Evolutionary conservation across 30 jellyfish, hydroid and myxozoan genomes (phyloP).

Genomic region (Aurelia aurita): DNA sequence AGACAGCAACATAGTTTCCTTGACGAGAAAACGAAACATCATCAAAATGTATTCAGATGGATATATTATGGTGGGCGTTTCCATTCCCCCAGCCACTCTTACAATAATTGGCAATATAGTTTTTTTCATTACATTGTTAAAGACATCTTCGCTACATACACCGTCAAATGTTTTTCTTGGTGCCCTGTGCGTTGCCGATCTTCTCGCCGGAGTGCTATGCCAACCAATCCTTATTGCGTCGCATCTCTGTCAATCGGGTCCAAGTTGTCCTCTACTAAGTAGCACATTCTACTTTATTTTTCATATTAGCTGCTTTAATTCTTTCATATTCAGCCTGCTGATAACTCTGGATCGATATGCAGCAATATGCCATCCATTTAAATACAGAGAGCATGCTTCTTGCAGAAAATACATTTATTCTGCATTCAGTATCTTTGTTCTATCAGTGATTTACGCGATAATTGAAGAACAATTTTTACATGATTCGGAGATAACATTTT

Average conservation of each 20-base stretch:
- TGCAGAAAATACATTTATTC: no score
- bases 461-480: not conserved
- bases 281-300: not conserved
- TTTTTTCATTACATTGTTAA: constrained; percentile 5
- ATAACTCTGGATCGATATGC: no score
- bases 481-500: not conserved
- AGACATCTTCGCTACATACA: constrained; percentile 10
- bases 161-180: constrained; percentile 14
- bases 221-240: constrained; percentile 1
- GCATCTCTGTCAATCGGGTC: not conserved
- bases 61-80: no score
- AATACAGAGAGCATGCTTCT: no score
- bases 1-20: no score
- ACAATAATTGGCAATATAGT: constrained; percentile 10
- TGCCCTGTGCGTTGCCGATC: constrained; percentile 9
- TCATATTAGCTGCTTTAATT: not conserved
- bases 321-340: not conserved
- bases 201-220: constrained; percentile 4
- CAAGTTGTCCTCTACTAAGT: not conserved
- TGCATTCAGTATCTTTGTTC: no score
- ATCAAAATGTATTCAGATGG: no score
- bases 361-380: no score
- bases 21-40: no score
- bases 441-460: no score
- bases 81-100: not conserved